These are phyloP conservation scores for Strix aluco DNA, from an alignment of 2,113 vertebrate genomes.

Conservation along the genomic window DNA sequence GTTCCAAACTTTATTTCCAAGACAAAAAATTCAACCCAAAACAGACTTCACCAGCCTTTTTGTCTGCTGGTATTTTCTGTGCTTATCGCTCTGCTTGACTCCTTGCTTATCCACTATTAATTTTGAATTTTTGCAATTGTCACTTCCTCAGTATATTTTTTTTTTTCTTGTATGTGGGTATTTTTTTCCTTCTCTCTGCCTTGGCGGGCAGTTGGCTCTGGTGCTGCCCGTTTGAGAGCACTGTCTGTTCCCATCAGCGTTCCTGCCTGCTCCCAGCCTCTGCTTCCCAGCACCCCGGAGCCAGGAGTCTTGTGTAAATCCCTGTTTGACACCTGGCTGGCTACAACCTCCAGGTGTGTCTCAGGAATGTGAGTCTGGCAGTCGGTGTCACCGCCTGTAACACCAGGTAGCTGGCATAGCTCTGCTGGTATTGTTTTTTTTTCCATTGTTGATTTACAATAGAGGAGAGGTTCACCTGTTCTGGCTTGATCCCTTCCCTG, in stretches of 20 bases:
- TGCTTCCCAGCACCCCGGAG: background rate
- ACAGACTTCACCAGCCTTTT: background rate
- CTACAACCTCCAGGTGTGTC: background rate
- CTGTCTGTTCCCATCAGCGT: background rate
- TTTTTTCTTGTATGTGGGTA: rapidly evolving
- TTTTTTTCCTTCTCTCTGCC: background rate
- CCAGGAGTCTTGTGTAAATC: background rate
- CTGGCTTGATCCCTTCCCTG: background rate
- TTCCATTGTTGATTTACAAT: background rate
- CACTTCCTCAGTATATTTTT: too few relatives aligned
- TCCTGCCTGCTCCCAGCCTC: background rate
- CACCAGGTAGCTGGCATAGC: background rate
- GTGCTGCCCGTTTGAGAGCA: background rate
- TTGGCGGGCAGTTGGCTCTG: background rate
- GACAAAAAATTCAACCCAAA: background rate
- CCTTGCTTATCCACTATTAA: background rate
- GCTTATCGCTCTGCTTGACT: too few relatives aligned
- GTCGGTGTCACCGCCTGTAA: background rate
- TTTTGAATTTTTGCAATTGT: background rate
- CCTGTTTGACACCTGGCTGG: background rate
- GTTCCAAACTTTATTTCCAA: background rate
- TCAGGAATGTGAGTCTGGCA: background rate
- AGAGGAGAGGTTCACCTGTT: background rate
- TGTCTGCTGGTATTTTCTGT: background rate
- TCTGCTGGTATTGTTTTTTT: background rate